phyloP scores from a whole-genome alignment of 2,113 vertebrate species.

The Apeltes quadracus region DNA sequence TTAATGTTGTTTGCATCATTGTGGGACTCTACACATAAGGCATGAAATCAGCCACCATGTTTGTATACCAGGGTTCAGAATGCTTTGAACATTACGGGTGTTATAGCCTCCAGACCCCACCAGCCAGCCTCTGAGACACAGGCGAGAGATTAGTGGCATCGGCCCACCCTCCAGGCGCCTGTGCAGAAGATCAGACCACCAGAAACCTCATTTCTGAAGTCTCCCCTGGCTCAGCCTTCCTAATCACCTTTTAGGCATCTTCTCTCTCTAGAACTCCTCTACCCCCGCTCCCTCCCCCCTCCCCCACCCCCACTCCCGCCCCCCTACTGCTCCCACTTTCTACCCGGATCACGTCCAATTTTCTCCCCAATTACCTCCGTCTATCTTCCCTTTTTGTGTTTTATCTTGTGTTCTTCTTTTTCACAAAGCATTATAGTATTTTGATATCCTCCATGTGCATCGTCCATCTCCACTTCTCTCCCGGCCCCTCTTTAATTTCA shows the following conservation, averaged over 20 bases:
- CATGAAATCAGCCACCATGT: not conserved
- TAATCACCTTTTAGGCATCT: constrained; percentile 39
- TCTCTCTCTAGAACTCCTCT: constrained; percentile 17
- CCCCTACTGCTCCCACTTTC: constrained; percentile 26
- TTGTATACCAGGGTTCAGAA: not conserved
- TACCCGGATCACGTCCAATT: constrained; percentile 37
- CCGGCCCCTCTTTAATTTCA: constrained; percentile 53
- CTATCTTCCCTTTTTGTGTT: constrained; percentile 35
- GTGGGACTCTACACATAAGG: not conserved
- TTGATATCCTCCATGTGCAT: constrained; percentile 55
- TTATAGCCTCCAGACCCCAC: not conserved
- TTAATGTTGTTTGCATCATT: not conserved
- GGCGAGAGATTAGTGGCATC: constrained; percentile 13
- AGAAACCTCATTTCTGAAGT: constrained; percentile 43
- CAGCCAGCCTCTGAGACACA: constrained; percentile 2
- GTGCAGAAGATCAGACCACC: constrained; percentile 23
- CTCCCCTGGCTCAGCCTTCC: constrained; percentile 8
- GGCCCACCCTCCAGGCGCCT: not conserved
- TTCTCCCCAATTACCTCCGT: constrained; percentile 24
- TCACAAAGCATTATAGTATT: constrained; percentile 43
- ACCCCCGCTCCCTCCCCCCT: no score
- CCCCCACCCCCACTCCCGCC: not conserved
- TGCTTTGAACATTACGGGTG: not conserved
- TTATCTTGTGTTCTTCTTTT: constrained; percentile 34
- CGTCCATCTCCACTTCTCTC: constrained; percentile 40